A percentile compares a stretch with the other conserved stretches of the same genome.
Evolutionary conservation across 2,113 vertebrate species (phyloP).

Genomic region (Serilophus lunatus): DNA sequence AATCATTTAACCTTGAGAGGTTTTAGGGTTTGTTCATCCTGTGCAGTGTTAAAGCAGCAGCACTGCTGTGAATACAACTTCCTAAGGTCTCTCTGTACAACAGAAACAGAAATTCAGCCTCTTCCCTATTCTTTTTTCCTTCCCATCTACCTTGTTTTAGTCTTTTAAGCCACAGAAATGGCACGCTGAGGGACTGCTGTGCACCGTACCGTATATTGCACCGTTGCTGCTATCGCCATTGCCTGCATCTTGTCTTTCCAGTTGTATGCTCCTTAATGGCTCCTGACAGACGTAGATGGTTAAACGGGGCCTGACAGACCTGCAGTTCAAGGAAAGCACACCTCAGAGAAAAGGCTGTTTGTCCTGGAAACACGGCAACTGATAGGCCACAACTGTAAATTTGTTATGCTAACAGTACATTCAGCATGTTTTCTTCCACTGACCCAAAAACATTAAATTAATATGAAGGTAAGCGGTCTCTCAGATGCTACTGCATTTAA

Average conservation of each 20-base stretch:
- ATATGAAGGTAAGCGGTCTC: not conserved
- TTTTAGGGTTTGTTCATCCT: not conserved
- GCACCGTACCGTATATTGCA: conserved; percentile 79
- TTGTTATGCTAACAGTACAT: not conserved
- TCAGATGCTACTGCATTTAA: conserved; percentile 16
- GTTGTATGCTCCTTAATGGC: conserved; percentile 67
- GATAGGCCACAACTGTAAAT: not conserved
- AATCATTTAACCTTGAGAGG: not conserved
- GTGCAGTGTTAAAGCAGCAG: not conserved
- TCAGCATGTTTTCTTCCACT: not conserved
- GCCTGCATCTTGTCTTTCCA: conserved; percentile 77
- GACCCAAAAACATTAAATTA: not conserved
- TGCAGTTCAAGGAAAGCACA: not conserved
- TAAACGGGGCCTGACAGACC: conserved; percentile 88
- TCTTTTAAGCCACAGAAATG: too few species aligned
- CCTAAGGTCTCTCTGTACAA: fast-evolving
- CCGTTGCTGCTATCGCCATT: conserved; percentile 73
- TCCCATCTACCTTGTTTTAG: fast-evolving
- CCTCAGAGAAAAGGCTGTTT: fast-evolving
- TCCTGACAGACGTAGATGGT: conserved; percentile 90
- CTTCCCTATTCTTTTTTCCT: fast-evolving
- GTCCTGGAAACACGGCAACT: not conserved
- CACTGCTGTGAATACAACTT: fast-evolving
- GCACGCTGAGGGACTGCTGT: fast-evolving
- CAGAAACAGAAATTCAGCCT: not conserved